Conservation (phyloP, 2,113 vertebrate genomes). For the Notiomystis cincta region DNA sequence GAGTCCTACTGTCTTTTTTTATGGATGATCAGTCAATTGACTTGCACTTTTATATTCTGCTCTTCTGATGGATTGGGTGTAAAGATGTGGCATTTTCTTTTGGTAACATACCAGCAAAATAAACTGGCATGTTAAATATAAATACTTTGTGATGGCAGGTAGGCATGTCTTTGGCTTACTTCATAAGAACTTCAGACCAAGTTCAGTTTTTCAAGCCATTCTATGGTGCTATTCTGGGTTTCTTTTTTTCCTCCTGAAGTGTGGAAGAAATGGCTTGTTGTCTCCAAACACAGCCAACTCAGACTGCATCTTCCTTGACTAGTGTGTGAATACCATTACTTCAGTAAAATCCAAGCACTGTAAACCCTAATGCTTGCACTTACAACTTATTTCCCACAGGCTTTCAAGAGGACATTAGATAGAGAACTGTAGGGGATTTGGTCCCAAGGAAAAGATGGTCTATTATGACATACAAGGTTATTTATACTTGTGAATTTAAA, state of each 20-base stretch:
- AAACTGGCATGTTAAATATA: background rate
- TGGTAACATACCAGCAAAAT: background rate
- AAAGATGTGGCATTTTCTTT: background rate
- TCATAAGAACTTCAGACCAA: background rate
- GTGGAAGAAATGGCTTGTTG: background rate
- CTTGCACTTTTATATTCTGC: background rate
- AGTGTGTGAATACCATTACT: background rate
- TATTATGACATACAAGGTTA: background rate
- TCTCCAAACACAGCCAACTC: background rate
- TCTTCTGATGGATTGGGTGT: background rate
- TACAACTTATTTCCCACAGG: rapidly evolving
- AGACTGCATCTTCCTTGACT: background rate
- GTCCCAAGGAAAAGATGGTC: background rate
- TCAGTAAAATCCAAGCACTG: background rate
- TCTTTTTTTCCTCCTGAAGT: background rate
- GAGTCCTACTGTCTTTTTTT: background rate
- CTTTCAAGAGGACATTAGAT: background rate
- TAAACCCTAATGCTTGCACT: background rate
- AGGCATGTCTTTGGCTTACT: rapidly evolving
- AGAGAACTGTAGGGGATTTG: background rate
- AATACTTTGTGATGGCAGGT: background rate
- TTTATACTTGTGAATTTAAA: background rate
- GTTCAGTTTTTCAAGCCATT: background rate
- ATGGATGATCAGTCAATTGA: background rate
- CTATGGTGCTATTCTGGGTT: background rate